phyloP scores from a whole-genome alignment of 1,140 invertebrate genomes.

The Trichoplusia ni region DNA sequence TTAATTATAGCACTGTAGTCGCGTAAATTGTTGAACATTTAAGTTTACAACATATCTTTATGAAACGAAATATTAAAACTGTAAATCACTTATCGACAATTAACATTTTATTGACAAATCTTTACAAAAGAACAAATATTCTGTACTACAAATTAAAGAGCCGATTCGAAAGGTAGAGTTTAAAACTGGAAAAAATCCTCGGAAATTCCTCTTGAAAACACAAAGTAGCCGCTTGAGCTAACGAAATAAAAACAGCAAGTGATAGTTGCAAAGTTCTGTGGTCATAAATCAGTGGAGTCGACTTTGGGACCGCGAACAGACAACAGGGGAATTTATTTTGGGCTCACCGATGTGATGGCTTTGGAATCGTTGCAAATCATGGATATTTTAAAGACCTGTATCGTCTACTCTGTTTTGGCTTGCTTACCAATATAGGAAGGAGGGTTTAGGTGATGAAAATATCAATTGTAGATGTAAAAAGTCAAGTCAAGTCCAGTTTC shows the following conservation, averaged over 20 bases:
- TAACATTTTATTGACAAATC: no score
- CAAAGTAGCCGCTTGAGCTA: conserved; percentile 39
- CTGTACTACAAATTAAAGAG: conserved; percentile 26
- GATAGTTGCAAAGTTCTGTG: conserved; percentile 71
- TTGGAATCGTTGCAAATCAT: conserved; percentile 15
- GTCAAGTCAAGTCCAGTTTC: no score
- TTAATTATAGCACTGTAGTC: no score
- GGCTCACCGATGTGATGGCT: conserved; percentile 47
- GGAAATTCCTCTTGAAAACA: conserved; percentile 42
- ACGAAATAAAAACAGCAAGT: conserved; percentile 65
- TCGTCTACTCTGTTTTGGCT: not conserved
- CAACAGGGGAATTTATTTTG: conserved; percentile 71
- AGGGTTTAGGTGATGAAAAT: no score
- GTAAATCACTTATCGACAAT: no score
- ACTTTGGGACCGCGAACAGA: conserved; percentile 49
- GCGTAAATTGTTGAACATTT: no score
- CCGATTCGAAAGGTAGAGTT: not conserved
- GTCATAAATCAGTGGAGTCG: conserved; percentile 73
- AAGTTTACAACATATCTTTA: no score
- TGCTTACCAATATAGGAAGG: no score
- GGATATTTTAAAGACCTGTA: conserved; percentile 14
- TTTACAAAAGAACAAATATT: not conserved
- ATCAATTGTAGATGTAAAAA: no score
- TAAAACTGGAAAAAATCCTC: conserved; percentile 21
- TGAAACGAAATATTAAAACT: no score